A percentile compares a stretch with the other conserved stretches of the same genome.
Conservation (phyloP, 2,113 vertebrate genomes). For the Oceanites oceanicus region DNA sequence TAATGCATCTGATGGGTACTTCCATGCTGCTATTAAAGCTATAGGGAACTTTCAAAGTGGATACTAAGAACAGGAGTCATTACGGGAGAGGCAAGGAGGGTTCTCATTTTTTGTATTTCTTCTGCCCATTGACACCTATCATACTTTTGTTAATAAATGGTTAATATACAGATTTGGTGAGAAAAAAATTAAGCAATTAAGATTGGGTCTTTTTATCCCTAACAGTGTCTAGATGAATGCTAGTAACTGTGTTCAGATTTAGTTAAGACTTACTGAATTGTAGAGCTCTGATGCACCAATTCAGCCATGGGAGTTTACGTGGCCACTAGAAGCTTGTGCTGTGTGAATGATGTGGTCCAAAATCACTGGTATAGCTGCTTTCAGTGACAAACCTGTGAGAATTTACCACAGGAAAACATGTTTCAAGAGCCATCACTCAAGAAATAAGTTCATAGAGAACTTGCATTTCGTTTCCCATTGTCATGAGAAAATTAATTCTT, state of each 20-base stretch:
- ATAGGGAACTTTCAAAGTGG: neutral
- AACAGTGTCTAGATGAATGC: neutral
- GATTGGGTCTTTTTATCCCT: neutral
- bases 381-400: neutral
- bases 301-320: neutral
- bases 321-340: neutral
- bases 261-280: neutral
- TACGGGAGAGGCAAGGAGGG: neutral
- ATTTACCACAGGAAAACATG: neutral
- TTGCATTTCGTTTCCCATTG: neutral
- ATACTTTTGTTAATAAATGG: neutral
- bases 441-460: neutral
- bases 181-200: neutral
- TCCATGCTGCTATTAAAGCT: neutral
- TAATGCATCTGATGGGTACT: neutral
- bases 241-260: neutral
- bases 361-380: neutral
- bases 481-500: neutral
- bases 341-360: neutral
- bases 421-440: neutral
- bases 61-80: neutral
- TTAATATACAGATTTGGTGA: neutral
- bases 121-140: neutral
- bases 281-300: neutral
- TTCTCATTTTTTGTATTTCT: neutral